phyloP scores from a whole-genome alignment of 2,888 invertebrate species.

The Hydrotaea diabolus region DNA sequence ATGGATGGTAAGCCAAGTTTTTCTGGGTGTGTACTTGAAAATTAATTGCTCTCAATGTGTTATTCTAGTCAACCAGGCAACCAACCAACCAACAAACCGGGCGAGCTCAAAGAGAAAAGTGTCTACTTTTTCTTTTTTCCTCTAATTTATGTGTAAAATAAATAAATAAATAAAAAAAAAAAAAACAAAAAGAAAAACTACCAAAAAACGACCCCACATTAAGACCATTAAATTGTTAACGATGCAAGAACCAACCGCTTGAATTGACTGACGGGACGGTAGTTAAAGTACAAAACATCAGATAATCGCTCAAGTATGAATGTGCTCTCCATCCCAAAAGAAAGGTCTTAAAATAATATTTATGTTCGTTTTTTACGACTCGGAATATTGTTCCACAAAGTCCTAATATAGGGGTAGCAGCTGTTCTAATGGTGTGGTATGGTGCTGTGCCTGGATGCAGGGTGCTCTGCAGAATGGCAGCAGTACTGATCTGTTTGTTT shows the following conservation, averaged over 20 bases:
- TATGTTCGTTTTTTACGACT: slow-evolving; percentile 48
- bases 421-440: slow-evolving; percentile 36
- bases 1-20: background rate
- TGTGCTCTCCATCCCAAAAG: slow-evolving; percentile 10
- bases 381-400: background rate
- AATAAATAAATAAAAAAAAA: slow-evolving; percentile 56
- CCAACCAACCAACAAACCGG: no score
- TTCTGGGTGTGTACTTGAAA: slow-evolving; percentile 49
- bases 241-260: slow-evolving; percentile 21
- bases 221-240: slow-evolving; percentile 46
- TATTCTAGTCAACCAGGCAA: slow-evolving; percentile 23
- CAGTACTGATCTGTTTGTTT: slow-evolving; percentile 32
- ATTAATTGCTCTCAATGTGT: slow-evolving; percentile 52
- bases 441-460: no score
- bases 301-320: slow-evolving; percentile 27
- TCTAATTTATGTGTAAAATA: slow-evolving; percentile 38
- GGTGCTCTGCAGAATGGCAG: no score
- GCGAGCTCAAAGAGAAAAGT: slow-evolving; percentile 20
- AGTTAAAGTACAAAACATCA: slow-evolving; percentile 17
- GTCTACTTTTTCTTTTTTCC: slow-evolving; percentile 39
- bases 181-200: slow-evolving; percentile 42
- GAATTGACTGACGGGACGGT: slow-evolving; percentile 3
- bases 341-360: slow-evolving; percentile 63
- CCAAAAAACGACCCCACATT: slow-evolving; percentile 58
- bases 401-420: slow-evolving; percentile 53